These are phyloP conservation scores for human (Homo sapiens) DNA, from an alignment of 2,113 vertebrate species.

Conservation along the genomic window DNA sequence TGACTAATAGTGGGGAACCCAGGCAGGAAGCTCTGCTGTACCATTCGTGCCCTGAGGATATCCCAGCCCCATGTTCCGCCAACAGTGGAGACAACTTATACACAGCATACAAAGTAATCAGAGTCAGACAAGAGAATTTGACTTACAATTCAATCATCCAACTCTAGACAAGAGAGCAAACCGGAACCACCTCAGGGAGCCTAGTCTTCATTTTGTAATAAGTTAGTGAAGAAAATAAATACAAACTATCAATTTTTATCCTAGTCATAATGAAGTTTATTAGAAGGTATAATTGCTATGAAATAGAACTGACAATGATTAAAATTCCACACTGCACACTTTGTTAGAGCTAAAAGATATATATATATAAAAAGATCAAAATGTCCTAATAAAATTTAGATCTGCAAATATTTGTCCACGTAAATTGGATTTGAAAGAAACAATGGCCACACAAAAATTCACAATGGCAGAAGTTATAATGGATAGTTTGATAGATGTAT, in stretches of 20 bases:
- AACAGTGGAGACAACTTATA: background rate
- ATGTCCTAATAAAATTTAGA: constrained; percentile 71
- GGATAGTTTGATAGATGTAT: constrained; percentile 52
- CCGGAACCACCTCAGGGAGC: background rate
- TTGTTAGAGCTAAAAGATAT: background rate
- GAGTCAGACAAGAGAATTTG: background rate
- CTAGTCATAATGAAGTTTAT: constrained; percentile 43
- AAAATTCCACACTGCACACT: constrained; percentile 45
- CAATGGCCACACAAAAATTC: constrained; percentile 57
- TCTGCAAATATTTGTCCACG: constrained; percentile 75
- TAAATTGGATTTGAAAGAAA: constrained; percentile 75
- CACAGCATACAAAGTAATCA: background rate
- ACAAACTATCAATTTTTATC: constrained; percentile 42
- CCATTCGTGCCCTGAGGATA: background rate
- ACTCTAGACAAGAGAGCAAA: background rate
- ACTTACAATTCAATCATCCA: background rate
- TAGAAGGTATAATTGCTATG: constrained; percentile 53
- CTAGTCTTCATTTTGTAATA: background rate
- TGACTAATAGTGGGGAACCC: background rate
- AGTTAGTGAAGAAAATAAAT: constrained; percentile 57
- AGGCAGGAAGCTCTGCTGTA: background rate
- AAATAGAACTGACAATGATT: constrained; percentile 53
- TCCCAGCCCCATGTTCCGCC: background rate
- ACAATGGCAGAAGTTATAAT: constrained; percentile 61
- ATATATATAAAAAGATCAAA: constrained; percentile 33